Evolutionary conservation across 2,888 invertebrate genomes (phyloP).

Genomic region (Ctena decussata): DNA sequence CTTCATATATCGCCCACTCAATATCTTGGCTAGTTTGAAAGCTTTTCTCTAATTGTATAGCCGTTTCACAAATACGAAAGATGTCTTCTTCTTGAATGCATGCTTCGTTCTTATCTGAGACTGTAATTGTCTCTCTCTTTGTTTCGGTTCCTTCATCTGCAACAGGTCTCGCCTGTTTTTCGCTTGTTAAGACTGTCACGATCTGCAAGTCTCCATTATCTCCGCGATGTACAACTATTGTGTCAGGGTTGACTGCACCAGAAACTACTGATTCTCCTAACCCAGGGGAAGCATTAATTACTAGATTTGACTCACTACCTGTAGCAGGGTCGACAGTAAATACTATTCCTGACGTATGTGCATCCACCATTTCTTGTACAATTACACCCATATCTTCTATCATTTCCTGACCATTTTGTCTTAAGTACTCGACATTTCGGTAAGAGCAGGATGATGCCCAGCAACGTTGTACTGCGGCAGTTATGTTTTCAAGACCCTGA

Average conservation of each 20-base stretch:
- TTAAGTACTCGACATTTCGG: not conserved
- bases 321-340: slow-evolving; percentile 23
- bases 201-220: not conserved
- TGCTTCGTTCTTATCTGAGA: not conserved
- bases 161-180: not conserved
- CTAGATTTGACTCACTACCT: too few relatives aligned
- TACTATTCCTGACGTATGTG: slow-evolving; percentile 22
- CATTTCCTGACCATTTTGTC: slow-evolving; percentile 13
- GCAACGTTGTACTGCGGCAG: not conserved
- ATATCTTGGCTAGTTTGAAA: slow-evolving; percentile 5
- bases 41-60: not conserved
- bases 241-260: not conserved
- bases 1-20: slow-evolving; percentile 13
- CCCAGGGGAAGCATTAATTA: slow-evolving; percentile 11
- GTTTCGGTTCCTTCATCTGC: not conserved
- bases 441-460: not conserved
- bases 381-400: slow-evolving; percentile 8
- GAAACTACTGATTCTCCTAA: slow-evolving; percentile 30
- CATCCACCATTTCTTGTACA: slow-evolving; percentile 21
- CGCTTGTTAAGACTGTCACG: not conserved
- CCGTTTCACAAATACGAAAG: not conserved
- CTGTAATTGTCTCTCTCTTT: not conserved
- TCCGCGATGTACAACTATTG: not conserved
- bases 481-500: not conserved
- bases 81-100: not conserved